Conservation (phyloP, 2,797 vertebrate genomes). For the Poeciliopsis gracilis region DNA sequence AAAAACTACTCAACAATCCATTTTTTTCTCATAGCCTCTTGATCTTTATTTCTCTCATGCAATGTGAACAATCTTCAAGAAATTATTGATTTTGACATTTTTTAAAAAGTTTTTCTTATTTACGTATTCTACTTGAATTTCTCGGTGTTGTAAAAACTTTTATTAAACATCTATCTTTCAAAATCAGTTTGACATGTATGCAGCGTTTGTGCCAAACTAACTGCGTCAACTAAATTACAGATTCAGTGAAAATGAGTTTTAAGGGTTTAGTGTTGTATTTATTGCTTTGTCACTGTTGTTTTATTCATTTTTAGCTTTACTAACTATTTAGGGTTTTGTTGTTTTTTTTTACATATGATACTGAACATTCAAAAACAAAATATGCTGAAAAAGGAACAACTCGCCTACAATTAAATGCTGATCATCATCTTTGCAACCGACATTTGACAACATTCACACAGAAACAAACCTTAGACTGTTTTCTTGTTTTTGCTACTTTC, state of each 20-base stretch:
- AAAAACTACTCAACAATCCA: not conserved
- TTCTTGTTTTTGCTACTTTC: slow-evolving; percentile 21
- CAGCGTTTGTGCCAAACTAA: too few relatives aligned
- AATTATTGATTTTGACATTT: not conserved
- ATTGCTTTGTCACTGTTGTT: not conserved
- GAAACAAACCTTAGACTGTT: not conserved
- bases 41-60: not conserved
- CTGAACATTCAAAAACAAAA: too few relatives aligned
- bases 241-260: not conserved
- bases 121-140: too few relatives aligned
- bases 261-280: not conserved
- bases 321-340: not conserved
- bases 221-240: too few relatives aligned
- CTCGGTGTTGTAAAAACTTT: too few relatives aligned
- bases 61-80: not conserved
- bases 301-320: not conserved
- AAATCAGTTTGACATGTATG: too few relatives aligned
- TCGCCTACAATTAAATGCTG: not conserved
- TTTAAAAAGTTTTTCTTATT: too few relatives aligned
- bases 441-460: slow-evolving; percentile 11
- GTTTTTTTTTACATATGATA: not conserved
- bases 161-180: too few relatives aligned
- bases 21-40: not conserved
- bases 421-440: not conserved
- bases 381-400: not conserved